Base-by-base conservation (phyloP, 2,113 vertebrate species). In the Scolopax mira region DNA sequence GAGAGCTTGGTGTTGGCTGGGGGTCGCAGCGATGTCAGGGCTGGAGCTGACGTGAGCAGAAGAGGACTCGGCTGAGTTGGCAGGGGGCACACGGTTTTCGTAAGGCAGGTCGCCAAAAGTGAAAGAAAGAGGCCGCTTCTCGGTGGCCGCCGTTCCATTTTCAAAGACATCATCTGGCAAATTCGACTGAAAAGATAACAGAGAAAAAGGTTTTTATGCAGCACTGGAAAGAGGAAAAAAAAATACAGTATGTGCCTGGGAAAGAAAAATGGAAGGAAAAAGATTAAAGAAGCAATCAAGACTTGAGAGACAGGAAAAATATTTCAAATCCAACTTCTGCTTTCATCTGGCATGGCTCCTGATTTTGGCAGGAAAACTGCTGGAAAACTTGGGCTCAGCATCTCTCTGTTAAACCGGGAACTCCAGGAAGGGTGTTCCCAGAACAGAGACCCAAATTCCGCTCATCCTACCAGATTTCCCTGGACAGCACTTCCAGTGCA, bases 101-200 rank as follows among this genome's bases (percentile, higher is more conserved):
- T 97, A 97, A 67, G 97, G 97, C 69, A 98, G 98, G 94, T 99
- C 98, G 0, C 97, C 98, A 95, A 99, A 99, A 96, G 98, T 99
- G 97, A 99, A 98, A 25, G 99, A 99, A 55, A 99, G 97, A 21
- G 99, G 98, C 51, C 98, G 98, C 96, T 99, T 99, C 92, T 99
- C 99, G 0, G 98, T 93, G 12, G 98, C 92, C 1, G 93, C 98
- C 8, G 97, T 97, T 9, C 98, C 98, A 0, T 98, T 98, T 85
- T 99, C 99, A 69, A 99, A 99, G 87, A 99, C 97, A 4, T 99
- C 99, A 41, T 99, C 99, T 3, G 98, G 98, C 72, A 99, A 97
- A 69, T 99, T 98, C 0, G 99, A 98, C 99, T 99, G 97, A 19
- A 96, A 97, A 95, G 13, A 51, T 42, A 89, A 90, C 1, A 70